Evolutionary conservation across 2,797 vertebrate genomes (phyloP), one percentile per base, ranked within the genome.

Genomic region (Mus caroli): DNA sequence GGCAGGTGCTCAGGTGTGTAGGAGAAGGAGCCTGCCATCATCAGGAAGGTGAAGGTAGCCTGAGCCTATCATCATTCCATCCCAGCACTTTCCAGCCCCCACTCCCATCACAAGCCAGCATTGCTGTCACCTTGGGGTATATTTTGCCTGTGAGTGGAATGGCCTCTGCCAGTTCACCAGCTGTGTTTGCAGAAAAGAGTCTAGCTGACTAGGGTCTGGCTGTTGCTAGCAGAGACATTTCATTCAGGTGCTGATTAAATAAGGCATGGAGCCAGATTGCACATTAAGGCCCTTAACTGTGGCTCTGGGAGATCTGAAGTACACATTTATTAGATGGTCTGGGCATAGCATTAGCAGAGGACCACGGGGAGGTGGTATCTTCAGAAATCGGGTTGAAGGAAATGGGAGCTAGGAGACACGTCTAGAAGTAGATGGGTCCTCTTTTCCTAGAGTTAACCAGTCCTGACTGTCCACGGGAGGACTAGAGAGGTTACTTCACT

Each of bases 221-320:
- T 96, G 88, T 96, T 96, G 92, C 94, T 95, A 94, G 95, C 92
- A 88, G 92, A 97, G 91, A 96, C 96, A 92, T 97, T 97, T 96
- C 96, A 94, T 97, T 97, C 97, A 96, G 94, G 97, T 97, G 91
- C 94, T 97, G 96, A 97, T 97, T 97, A 97, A 97, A 98, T 97
- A 96, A 95, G 94, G 96, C 79, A 0, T 69, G 79, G 90, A 97
- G 94, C 94, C 92, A 97, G 94, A 95, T 75, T 93, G 95, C 83
- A 97, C 96, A 96, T 95, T 96, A 96, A 97, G 62, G 69, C 79
- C 93, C 92, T 96, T 97, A 97, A 97, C 76, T 95, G 58, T 26
- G 92, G 86, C 95, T 95, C 93, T 95, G 89, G 96, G 96, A 95
- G 56, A 93, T 79, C 92, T 90, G 86, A 89, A 89, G 92, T 94